Evolutionary conservation across 1,140 invertebrate species (phyloP), one percentile per base, ranked within the genome.

Genomic region (Tetraneura akinire): DNA sequence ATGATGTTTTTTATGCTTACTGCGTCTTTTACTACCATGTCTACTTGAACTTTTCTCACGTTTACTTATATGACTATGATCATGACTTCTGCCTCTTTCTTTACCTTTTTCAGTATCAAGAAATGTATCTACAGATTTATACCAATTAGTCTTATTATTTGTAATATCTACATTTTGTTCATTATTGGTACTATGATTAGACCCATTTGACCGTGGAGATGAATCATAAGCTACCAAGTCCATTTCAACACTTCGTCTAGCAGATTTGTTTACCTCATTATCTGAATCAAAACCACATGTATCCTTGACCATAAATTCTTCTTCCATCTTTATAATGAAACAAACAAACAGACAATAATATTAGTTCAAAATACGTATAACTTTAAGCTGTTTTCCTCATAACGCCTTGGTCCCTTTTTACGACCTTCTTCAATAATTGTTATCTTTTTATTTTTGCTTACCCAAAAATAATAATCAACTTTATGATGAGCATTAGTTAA

Each of bases 271-370:
- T 60, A 60, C 23, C 37, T 78, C 74, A 78, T 78, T 55, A 26
- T 45, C 23, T 42, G 74, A 78, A 29, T 78, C 74, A 78, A 62
- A 78, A 57, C 74, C 74, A 60, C 74, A 78, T 10, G 74, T 62
- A 60, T 78, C 55, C 53, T 78, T 78, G 74, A 78, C 55, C 53
- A 62, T 29, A 78, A 60, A 78, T 45, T 47, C 74, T 60, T 45
- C 74, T 23, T 55, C 71, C 74, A 78, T 78, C 74, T 78, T 78
- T 29, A 23, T 13, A 78, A 78, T 78, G 74, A 78, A 78, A 78
- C 74, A 78, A 78, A 78, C 68, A 71, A 71, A 71, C 68, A 78
- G 55, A 78, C 21, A 78, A 60, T 26, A 78, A 47, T 10, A 78
- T 78, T 78, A 78, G 32, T 78, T 76, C 8, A 78, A 47, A 9